Base-by-base conservation (phyloP, 2,797 vertebrate genomes). In the Clarias platycephalus region DNA sequence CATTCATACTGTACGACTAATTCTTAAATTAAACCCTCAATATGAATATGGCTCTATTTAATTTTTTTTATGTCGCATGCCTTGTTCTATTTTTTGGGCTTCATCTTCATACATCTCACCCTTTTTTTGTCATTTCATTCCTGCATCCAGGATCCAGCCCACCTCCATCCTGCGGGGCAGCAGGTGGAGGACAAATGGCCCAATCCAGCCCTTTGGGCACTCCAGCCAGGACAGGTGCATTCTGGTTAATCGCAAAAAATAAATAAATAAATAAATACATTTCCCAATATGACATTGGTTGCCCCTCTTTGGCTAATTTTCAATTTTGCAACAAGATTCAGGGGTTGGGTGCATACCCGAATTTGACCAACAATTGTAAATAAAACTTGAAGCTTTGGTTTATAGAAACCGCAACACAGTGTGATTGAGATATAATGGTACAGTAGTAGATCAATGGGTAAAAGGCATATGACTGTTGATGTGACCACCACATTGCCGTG, bases 161-260 rank as follows among this genome's bases (percentile, higher is more conserved):
- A 94, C 93, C 88, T 94, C 94, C 89, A 95, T 95, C 91, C 92
- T 95, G 88, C 91, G 94, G 88, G 94, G 94, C 83, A 93, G 93
- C 90, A 92, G 93, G 84, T 94, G 93, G 76, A 90, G 92, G 82
- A 94, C 92, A 79, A 91, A 92, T 88, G 93, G 90, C 71, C 95
- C 92, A 86, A 92, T 95, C 90, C 95, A 93, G 92, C 94, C 96
- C 90, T 94, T 95, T 89, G 93, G 91, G 88, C 94, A 94, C 88
- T 94, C 93, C 83, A 90, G 81, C 83, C 37, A 66, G 84, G 95
- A 96, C 94, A 97, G 96, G 97, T 96, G 95, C 95, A 95, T 94
- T 90, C 86, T 87, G 90, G 91, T 66, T 70, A 91, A 68, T 66
- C 55, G 58, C 1, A 62, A 78, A 78, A n/a, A 10, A 16, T 74